Base-by-base conservation (phyloP, 2,888 invertebrate species). In the Pyrrhia umbra region DNA sequence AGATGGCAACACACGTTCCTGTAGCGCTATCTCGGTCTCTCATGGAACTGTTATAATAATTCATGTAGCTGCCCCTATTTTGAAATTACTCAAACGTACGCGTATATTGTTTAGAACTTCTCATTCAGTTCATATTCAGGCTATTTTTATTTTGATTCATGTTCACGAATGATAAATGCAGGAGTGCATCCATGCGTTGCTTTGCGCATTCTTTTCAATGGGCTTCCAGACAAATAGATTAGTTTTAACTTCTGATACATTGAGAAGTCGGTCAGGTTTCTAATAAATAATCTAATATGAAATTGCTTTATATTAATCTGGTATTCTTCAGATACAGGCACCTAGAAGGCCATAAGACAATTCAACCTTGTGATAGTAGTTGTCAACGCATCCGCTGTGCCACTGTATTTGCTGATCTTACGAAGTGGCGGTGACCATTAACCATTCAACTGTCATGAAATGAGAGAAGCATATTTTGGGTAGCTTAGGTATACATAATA, bases 41-140 rank as follows among this genome's bases (percentile, higher is more conserved):
- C 39, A 15, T 58, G 49, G 20, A 51, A 46, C 58, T 50, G 45
- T 56, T 30, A 50, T 59, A 70, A 65, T 67, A 64, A 57, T 71
- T 71, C 45, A 67, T 60, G 60, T 51, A 16, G 45, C 57, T 51
- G 58, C 55, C 68, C 68, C 71, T 65, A 62, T 60, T 77, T 68
- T 75, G 57, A 77, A 77, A 68, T 71, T 62, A 68, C 64, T 71
- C 43, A 40, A 68, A 74, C 58, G 46, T 39, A 47, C 57, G 42
- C 46, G 37, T 54, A 20, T 20, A 47, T 68, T 74, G 63, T 63
- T 68, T 63, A 55, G 56, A 62, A 72, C 13, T 46, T 54, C 51
- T 47, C 20, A 27, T 52, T 27, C 40, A 37, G 56, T 46, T 64
- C 50, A 57, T 30, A 46, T 50, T 37, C 46, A 25, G 3, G 30